Evolutionary conservation across 30 jellyfish, hydroid and myxozoan species (phyloP).

Genomic region (Aurelia sp.): DNA sequence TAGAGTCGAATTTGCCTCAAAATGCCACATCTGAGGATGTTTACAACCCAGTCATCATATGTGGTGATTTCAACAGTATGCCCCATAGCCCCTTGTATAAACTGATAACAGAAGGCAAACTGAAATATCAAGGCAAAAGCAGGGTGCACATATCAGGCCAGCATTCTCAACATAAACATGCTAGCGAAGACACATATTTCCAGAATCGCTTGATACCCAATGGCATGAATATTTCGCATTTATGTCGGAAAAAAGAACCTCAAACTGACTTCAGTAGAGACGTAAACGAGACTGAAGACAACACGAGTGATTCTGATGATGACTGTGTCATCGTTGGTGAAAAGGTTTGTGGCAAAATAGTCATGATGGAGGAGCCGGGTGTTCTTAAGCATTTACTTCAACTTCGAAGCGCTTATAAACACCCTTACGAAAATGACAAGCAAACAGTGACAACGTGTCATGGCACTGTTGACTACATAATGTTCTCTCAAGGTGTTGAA

Average conservation of each 20-base stretch:
- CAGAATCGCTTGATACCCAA: conserved; percentile 46
- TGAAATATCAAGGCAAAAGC: conserved; percentile 65
- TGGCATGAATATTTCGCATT: conserved; percentile 56
- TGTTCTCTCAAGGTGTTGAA: conserved; percentile 67
- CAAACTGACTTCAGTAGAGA: conserved; percentile 1
- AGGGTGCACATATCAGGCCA: conserved; percentile 85
- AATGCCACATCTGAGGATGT: conserved; percentile 20
- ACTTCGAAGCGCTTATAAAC: conserved; percentile 79
- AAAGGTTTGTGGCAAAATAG: conserved; percentile 4
- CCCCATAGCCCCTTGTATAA: conserved; percentile 87
- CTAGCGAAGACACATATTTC: neutral
- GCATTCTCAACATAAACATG: neutral
- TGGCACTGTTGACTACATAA: conserved; percentile 92
- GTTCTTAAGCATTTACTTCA: conserved; percentile 72
- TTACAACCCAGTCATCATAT: conserved; percentile 72
- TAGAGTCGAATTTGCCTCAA: conserved; percentile 3
- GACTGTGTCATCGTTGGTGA: conserved; percentile 21
- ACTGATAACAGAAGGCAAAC: conserved; percentile 69
- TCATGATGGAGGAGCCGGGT: conserved; percentile 74
- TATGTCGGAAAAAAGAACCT: conserved; percentile 68
- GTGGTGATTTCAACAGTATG: conserved; percentile 92
- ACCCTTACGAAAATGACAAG: conserved; percentile 48
- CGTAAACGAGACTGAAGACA: neutral
- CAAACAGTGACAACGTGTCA: conserved; percentile 88
- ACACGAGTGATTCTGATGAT: neutral